These are phyloP conservation scores for Heliocidaris tuberculata DNA, from an alignment of 35 echinoderm and acorn worm species.

Conservation along the genomic window DNA sequence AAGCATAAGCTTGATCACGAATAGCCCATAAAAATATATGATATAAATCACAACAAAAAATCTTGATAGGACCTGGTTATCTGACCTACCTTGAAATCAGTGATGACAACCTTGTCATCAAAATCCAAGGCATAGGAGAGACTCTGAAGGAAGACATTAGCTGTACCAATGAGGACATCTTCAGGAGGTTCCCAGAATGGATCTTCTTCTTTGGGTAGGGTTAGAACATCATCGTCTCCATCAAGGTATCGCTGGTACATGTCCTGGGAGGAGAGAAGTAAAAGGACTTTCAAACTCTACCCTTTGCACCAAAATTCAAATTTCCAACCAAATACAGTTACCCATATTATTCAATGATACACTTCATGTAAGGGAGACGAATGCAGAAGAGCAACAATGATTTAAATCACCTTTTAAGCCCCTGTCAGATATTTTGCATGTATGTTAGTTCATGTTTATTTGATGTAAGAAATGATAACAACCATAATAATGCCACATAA, in stretches of 20 bases:
- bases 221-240: constrained; percentile 84
- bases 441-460: too few species aligned
- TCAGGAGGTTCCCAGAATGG: constrained; percentile 98
- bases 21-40: too few species aligned
- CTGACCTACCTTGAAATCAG: constrained; percentile 90
- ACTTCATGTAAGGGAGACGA: too few species aligned
- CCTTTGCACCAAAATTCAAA: neutral
- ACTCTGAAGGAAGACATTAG: constrained; percentile 97
- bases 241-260: constrained; percentile 83
- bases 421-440: too few species aligned
- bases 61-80: neutral
- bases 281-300: neutral
- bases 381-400: too few species aligned
- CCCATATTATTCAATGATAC: neutral
- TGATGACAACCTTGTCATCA: constrained; percentile 93
- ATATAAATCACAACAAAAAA: too few species aligned
- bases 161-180: constrained; percentile 82
- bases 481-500: too few species aligned
- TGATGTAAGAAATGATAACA: too few species aligned
- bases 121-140: constrained; percentile 87
- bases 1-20: too few species aligned
- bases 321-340: neutral
- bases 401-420: too few species aligned
- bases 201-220: constrained; percentile 82
- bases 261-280: constrained; percentile 54